Conservation (phyloP, 2,888 invertebrate genomes). For the Machimus rusticus region DNA sequence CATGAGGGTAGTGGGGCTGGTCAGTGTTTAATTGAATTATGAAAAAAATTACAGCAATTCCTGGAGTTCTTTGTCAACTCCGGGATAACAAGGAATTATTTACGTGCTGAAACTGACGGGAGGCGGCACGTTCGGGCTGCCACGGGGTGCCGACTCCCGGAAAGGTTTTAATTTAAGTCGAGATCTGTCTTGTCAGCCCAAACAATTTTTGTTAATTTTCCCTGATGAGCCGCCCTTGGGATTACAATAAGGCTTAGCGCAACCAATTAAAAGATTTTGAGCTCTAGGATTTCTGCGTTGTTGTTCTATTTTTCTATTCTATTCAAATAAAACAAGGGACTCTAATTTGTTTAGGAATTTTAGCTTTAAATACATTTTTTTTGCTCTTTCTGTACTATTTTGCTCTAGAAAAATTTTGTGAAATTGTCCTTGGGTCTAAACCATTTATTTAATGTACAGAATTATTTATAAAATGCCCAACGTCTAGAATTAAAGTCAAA, state of each 20-base stretch:
- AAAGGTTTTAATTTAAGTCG: neutral
- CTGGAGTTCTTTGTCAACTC: neutral
- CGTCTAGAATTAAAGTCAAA: too few species aligned
- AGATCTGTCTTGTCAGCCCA: neutral
- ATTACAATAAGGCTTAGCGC: neutral
- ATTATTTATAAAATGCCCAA: too few species aligned
- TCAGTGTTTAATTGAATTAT: conserved; percentile 24
- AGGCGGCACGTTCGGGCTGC: neutral
- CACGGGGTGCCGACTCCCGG: neutral
- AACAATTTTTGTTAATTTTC: neutral
- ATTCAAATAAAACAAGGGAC: neutral
- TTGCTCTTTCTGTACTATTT: neutral
- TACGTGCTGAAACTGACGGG: neutral
- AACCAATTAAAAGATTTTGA: neutral
- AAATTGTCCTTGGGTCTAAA: too few species aligned
- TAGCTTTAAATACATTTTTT: neutral
- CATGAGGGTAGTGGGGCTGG: conserved; percentile 25
- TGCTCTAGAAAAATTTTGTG: neutral
- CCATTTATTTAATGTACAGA: too few species aligned
- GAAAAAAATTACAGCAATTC: neutral
- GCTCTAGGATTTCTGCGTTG: neutral
- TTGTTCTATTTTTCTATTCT: neutral
- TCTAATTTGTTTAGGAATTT: neutral
- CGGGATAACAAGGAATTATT: neutral
- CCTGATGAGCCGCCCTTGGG: neutral